Percentiles rank a stretch among this genome's conserved stretches.
Evolutionary conservation across 1,140 invertebrate species (phyloP).

Genomic region (Trinorchestia longiramus): DNA sequence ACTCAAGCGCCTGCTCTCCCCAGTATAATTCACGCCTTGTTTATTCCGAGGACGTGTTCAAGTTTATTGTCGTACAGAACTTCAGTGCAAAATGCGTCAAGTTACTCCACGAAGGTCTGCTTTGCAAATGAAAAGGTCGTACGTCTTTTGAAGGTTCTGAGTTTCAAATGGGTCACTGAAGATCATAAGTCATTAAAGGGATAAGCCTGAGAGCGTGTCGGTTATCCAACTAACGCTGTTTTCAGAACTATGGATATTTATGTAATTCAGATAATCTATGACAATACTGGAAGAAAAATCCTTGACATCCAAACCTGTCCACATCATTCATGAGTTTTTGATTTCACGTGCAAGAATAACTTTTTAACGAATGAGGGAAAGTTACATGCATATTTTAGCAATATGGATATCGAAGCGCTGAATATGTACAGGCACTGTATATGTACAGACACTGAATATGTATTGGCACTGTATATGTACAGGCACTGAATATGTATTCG

Average conservation of each 20-base stretch:
- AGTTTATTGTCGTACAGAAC: neutral
- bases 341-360: too few relatives aligned
- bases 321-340: too few relatives aligned
- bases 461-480: too few relatives aligned
- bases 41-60: conserved; percentile 12
- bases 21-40: conserved; percentile 9
- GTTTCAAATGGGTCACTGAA: neutral
- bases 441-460: too few relatives aligned
- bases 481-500: too few relatives aligned
- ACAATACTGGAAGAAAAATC: too few relatives aligned
- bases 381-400: too few relatives aligned
- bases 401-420: too few relatives aligned
- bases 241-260: neutral
- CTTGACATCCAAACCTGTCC: too few relatives aligned
- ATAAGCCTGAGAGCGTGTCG: neutral
- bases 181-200: neutral
- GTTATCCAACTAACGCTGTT: neutral
- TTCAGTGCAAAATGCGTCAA: neutral
- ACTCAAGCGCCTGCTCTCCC: neutral
- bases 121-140: neutral
- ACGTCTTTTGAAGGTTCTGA: neutral
- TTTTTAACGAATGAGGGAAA: too few relatives aligned
- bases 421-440: too few relatives aligned
- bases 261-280: neutral
- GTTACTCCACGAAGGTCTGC: neutral